Evolutionary conservation across 23 tunicate species (phyloP).

Genomic region (Oikopleura albicans): DNA sequence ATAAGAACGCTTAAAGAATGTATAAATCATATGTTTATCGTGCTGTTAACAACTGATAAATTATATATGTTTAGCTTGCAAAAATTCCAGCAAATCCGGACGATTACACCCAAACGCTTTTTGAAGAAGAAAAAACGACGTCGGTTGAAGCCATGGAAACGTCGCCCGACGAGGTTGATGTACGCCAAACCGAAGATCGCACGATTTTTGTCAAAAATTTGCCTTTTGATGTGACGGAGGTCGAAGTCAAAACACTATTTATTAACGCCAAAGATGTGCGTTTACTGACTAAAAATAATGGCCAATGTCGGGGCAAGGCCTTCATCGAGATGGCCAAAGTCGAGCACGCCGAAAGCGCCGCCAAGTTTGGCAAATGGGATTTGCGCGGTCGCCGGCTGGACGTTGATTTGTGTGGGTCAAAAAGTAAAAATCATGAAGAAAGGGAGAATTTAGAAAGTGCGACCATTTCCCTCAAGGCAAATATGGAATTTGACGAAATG

Average conservation of each 20-base stretch:
- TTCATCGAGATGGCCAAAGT: background rate
- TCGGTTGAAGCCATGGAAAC: no score
- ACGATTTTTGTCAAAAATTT: slow-evolving; percentile 9
- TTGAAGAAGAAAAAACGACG: background rate
- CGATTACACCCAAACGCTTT: background rate
- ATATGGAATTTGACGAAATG: background rate
- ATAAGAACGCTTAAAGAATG: no score
- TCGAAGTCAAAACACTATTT: background rate
- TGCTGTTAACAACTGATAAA: no score
- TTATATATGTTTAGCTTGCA: no score
- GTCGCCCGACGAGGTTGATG: background rate
- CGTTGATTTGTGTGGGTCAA: background rate
- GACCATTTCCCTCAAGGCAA: background rate
- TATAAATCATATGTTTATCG: no score
- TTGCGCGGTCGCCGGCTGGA: background rate
- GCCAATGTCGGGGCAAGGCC: background rate
- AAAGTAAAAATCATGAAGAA: background rate
- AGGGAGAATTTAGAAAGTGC: no score
- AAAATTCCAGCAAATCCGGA: background rate
- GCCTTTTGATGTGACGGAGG: background rate
- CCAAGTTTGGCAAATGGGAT: background rate
- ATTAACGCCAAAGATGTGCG: background rate
- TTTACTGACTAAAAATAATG: background rate
- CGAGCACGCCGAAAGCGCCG: background rate
- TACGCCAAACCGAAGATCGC: background rate